Base-by-base conservation (phyloP, 2,888 invertebrate genomes). In the Mythimna ferrago region DNA sequence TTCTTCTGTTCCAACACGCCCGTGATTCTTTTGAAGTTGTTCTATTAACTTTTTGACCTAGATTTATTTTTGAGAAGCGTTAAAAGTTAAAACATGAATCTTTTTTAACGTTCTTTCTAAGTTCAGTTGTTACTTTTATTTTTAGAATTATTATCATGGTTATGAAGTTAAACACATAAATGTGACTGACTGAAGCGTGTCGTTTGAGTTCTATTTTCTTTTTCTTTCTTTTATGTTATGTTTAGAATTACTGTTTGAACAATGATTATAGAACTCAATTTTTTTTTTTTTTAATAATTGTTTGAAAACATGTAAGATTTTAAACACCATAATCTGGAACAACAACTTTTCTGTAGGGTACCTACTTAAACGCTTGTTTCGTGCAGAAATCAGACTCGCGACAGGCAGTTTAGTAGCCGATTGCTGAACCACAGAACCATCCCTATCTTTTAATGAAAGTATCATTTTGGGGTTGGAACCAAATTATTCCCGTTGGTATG, bases 11-110 rank as follows among this genome's bases (percentile, higher is more conserved):
- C 63, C 70, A 54, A 75, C 73, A 69, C 79, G 64, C 71, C 14
- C 35, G 66, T 62, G 70, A 77, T 69, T 84, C 76, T 81, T 83
- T 83, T 77, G 65, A 82, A 78, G 67, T 78, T 63, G 58, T 51
- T 51, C 44, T 70, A 35, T 76, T 64, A 78, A 78, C 70, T 82
- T 84, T 76, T 35, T 19, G 51, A 64, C 64, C 73, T 71, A 74
- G 63, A 73, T 84, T 81, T 68, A 74, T 77, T 78, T 85, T 78
- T 51, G 38, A 62, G 19, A 44, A 80, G 74, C 58, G 19, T 63
- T 26, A 26, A 61, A 75, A 71, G 69, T 75, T 75, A 38, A 51
- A 69, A 57, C n/a, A 60, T 32, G 66, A 65, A 73, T 82, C 64
- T 67, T 70, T 77, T 78, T 78, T 72, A 66, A 56, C 56, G 63